Conservation (phyloP, 1,140 invertebrate species). For the Lepidostoma basale region DNA sequence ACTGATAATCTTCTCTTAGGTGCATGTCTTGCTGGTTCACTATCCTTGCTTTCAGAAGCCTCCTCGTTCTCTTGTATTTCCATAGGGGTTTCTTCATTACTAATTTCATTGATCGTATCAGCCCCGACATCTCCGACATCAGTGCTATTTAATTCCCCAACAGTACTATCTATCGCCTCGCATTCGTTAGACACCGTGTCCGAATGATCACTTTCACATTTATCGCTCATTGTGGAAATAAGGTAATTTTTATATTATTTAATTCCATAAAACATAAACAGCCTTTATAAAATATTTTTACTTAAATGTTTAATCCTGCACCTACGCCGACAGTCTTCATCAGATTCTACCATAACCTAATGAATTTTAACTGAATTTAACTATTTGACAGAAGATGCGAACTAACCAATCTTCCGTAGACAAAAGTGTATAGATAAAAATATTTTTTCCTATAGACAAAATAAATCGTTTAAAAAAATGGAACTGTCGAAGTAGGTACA, state of each 20-base stretch:
- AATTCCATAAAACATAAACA: not conserved
- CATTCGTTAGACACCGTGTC: not conserved
- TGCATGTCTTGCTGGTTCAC: slow-evolving; percentile 10
- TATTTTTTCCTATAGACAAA: no score
- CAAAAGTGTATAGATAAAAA: no score
- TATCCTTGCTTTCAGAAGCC: not conserved
- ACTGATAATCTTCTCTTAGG: slow-evolving; percentile 34
- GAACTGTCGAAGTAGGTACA: no score
- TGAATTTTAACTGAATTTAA: slow-evolving; percentile 12
- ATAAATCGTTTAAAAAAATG: no score
- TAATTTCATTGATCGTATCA: not conserved
- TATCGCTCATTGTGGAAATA: slow-evolving; percentile 10
- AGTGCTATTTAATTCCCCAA: not conserved
- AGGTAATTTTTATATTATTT: not conserved
- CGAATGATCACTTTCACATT: not conserved
- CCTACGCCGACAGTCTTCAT: not conserved
- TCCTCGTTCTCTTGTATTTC: not conserved
- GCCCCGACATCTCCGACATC: not conserved
- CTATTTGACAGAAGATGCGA: no score
- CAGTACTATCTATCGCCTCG: not conserved
- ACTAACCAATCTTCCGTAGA: no score
- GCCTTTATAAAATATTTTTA: not conserved
- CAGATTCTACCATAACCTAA: no score
- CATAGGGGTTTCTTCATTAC: not conserved
- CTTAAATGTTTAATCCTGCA: not conserved